A percentile compares a stretch with the other conserved stretches of the same genome.
Conservation (phyloP, 2,888 invertebrate genomes). For the Epinotia ramella region DNA sequence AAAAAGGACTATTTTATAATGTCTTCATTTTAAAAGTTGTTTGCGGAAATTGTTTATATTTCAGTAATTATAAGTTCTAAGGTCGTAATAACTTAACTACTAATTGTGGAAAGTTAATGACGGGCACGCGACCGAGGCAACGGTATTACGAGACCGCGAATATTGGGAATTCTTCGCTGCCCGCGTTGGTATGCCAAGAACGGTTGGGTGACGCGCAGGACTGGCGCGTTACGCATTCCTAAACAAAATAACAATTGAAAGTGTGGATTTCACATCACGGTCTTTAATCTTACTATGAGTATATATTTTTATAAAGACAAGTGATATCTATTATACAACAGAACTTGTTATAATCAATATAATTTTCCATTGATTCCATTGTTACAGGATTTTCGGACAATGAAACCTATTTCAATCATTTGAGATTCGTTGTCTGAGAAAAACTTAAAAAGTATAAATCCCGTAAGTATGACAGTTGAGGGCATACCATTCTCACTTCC, state of each 20-base stretch:
- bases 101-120: conserved; percentile 3
- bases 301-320: neutral
- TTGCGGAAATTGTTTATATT: neutral
- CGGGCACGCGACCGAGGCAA: neutral
- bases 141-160: conserved; percentile 16
- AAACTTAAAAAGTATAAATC: too few species aligned
- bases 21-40: too few species aligned
- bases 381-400: neutral
- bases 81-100: neutral
- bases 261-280: neutral
- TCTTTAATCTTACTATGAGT: neutral
- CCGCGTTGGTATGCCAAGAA: conserved; percentile 19
- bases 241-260: neutral
- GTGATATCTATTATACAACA: too few species aligned
- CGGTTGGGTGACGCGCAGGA: conserved; percentile 6
- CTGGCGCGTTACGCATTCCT: neutral
- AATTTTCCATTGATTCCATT: neutral
- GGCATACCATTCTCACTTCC: neutral
- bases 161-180: conserved; percentile 22
- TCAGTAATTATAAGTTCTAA: neutral
- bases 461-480: neutral
- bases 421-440: neutral
- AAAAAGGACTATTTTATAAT: too few species aligned
- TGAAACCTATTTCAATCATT: neutral
- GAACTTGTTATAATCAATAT: too few species aligned